phyloP scores from a whole-genome alignment of 2,888 invertebrate genomes.

The Xanthia togata region DNA sequence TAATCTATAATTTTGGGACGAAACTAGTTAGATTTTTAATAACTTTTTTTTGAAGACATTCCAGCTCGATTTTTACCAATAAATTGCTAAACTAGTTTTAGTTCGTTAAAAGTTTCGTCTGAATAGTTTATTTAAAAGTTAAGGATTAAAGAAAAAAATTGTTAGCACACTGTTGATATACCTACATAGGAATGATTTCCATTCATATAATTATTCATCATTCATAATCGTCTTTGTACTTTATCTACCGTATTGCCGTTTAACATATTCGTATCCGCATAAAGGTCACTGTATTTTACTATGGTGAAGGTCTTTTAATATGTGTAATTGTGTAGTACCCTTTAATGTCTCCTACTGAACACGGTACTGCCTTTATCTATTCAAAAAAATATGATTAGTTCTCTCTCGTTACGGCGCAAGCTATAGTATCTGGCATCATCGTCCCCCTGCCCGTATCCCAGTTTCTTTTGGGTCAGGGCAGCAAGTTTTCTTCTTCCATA shows the following conservation, averaged over 20 bases:
- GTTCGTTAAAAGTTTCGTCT: background rate
- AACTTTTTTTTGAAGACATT: background rate
- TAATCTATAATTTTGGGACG: background rate
- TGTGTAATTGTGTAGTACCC: no score
- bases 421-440: background rate
- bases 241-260: slow-evolving; percentile 6
- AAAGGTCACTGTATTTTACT: background rate
- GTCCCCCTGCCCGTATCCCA: background rate
- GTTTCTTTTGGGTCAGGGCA: background rate
- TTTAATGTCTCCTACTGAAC: background rate
- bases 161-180: background rate
- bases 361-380: no score
- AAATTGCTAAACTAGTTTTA: background rate
- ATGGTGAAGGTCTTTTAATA: background rate
- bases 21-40: slow-evolving; percentile 1
- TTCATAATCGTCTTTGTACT: background rate
- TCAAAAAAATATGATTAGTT: background rate
- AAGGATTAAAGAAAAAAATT: background rate
- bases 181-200: background rate
- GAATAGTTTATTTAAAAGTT: background rate
- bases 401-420: background rate
- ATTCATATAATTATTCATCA: background rate
- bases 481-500: background rate
- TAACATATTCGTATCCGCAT: background rate
- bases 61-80: background rate